Conservation (phyloP, 2,113 vertebrate genomes). For the Trachemys scripta region DNA sequence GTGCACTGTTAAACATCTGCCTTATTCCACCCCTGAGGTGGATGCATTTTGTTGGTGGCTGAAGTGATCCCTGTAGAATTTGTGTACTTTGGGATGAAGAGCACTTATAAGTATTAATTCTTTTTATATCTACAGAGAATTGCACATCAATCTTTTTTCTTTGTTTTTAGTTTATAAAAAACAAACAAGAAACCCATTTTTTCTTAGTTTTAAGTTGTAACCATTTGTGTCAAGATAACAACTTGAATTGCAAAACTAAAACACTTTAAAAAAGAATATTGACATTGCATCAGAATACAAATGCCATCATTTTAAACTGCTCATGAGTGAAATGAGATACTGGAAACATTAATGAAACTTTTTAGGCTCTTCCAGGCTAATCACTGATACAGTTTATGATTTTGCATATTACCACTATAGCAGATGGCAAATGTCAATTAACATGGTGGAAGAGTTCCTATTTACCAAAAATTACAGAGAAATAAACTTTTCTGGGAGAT, state of each 20-base stretch:
- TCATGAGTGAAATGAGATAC: conserved; percentile 75
- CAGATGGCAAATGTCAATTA: conserved; percentile 55
- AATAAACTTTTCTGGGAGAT: conserved; percentile 53
- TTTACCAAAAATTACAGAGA: conserved; percentile 5
- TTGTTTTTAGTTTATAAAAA: neutral
- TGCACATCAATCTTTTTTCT: neutral
- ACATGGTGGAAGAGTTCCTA: neutral
- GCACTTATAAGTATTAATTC: neutral
- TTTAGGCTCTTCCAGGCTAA: conserved; percentile 35
- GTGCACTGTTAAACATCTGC: neutral
- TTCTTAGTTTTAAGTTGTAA: neutral
- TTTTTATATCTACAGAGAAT: neutral
- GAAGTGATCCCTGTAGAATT: neutral
- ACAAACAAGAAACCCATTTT: neutral
- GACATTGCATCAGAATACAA: conserved; percentile 21
- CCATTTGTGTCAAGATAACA: neutral
- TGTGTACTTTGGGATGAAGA: neutral
- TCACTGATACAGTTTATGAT: conserved; percentile 63
- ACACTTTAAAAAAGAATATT: neutral
- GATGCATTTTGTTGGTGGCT: neutral
- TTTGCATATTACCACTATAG: conserved; percentile 54
- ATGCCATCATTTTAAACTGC: conserved; percentile 62
- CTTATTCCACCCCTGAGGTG: neutral
- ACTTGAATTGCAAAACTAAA: conserved; percentile 26
- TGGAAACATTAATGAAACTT: conserved; percentile 63